Percentiles rank a stretch among this genome's conserved stretches.
These are phyloP conservation scores for Isichthys henryi DNA, from an alignment of 2,113 vertebrate genomes.

Conservation along the genomic window DNA sequence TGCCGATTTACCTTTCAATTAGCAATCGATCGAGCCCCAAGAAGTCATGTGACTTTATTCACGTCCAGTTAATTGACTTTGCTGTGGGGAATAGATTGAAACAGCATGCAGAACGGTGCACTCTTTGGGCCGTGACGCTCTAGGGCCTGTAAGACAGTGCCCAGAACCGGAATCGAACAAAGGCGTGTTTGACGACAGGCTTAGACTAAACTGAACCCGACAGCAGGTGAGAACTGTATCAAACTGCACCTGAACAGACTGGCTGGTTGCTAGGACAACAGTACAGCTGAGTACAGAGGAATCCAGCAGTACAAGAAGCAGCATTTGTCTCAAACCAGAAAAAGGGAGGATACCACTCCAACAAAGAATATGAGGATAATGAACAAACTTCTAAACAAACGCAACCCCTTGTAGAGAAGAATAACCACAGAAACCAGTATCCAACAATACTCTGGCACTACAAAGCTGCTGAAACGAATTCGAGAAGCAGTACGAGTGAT, in stretches of 20 bases:
- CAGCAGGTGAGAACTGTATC: neutral
- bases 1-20: neutral
- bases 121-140: neutral
- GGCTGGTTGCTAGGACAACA: neutral
- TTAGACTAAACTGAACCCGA: neutral
- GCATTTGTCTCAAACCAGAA: neutral
- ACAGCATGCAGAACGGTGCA: neutral
- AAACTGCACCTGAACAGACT: neutral
- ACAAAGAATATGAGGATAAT: neutral
- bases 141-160: neutral
- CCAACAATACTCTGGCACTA: neutral
- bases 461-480: neutral
- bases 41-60: neutral
- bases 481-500: neutral
- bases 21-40: neutral
- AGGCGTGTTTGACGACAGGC: neutral
- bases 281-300: neutral
- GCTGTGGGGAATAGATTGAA: neutral
- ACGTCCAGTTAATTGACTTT: neutral
- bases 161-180: neutral
- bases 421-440: neutral
- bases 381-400: neutral
- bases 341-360: neutral
- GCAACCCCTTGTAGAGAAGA: neutral
- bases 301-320: neutral